phyloP scores from a whole-genome alignment of 2,888 invertebrate species.

The Cantharis nigra region DNA sequence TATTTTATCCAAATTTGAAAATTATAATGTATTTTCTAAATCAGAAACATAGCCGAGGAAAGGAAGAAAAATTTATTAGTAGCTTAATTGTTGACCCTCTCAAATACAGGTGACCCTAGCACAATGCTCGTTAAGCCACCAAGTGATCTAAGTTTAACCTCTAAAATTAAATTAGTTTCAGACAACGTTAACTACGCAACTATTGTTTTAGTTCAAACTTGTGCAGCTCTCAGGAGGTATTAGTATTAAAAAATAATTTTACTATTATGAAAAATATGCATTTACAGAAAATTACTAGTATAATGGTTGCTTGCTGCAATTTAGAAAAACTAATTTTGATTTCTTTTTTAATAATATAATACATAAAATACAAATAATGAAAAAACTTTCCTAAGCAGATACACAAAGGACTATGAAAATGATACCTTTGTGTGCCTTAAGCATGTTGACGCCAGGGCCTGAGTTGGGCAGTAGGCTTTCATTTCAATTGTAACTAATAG shows the following conservation, averaged over 20 bases:
- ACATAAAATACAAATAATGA: neutral
- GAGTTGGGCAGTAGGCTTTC: no score
- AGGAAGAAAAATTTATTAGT: neutral
- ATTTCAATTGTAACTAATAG: no score
- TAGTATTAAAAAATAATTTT: neutral
- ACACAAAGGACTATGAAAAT: no score
- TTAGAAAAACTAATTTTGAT: no score
- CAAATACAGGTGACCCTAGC: conserved; percentile 3
- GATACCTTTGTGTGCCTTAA: no score
- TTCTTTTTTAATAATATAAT: no score
- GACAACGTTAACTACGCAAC: neutral
- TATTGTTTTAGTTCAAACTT: neutral
- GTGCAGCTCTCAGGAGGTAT: neutral
- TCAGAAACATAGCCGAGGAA: neutral
- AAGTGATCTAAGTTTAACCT: conserved; percentile 5
- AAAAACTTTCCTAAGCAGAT: no score
- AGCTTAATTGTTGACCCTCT: conserved; percentile 3
- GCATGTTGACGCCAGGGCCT: no score
- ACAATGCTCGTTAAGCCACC: neutral
- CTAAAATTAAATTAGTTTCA: conserved; percentile 11
- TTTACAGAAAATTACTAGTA: no score
- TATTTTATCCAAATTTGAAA: neutral
- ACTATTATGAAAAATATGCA: no score
- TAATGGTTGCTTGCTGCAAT: no score
- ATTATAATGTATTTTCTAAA: neutral